Conservation (phyloP, 1,140 invertebrate species). For the Apis florea region DNA sequence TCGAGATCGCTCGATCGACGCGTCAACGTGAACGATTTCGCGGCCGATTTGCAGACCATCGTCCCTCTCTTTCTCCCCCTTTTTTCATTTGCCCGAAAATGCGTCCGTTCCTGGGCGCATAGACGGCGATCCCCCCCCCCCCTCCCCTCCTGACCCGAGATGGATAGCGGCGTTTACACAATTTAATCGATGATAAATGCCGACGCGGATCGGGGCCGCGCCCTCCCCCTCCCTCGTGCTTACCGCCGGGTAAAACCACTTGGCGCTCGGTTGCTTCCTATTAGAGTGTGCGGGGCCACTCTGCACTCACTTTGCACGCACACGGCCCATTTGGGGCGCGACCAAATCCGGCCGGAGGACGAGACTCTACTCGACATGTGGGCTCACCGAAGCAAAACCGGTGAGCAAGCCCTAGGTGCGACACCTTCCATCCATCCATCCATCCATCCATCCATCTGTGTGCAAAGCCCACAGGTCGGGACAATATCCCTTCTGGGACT, state of each 20-base stretch:
- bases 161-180: conserved; percentile 58
- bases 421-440: conserved; percentile 67
- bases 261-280: conserved; percentile 63
- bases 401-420: conserved; percentile 55
- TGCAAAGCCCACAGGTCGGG: conserved; percentile 55
- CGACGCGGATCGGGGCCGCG: conserved; percentile 62
- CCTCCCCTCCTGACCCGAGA: too few species aligned
- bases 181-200: conserved; percentile 79
- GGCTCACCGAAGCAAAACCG: conserved; percentile 77
- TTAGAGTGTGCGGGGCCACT: conserved; percentile 51
- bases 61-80: background rate
- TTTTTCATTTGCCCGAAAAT: conserved; percentile 41
- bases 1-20: background rate
- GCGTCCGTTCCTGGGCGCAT: conserved; percentile 14
- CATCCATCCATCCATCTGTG: conserved; percentile 46
- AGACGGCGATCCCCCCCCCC: conserved; percentile 12
- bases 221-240: background rate
- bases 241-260: conserved; percentile 67
- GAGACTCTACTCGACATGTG: conserved; percentile 70
- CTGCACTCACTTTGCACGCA: conserved; percentile 61
- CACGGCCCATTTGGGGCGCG: conserved; percentile 73
- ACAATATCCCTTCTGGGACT: conserved; percentile 72
- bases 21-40: conserved; percentile 25
- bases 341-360: conserved; percentile 26
- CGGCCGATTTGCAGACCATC: conserved; percentile 5